Base-by-base conservation (phyloP, 2,888 invertebrate genomes). In the Ditylenchus weischeri region DNA sequence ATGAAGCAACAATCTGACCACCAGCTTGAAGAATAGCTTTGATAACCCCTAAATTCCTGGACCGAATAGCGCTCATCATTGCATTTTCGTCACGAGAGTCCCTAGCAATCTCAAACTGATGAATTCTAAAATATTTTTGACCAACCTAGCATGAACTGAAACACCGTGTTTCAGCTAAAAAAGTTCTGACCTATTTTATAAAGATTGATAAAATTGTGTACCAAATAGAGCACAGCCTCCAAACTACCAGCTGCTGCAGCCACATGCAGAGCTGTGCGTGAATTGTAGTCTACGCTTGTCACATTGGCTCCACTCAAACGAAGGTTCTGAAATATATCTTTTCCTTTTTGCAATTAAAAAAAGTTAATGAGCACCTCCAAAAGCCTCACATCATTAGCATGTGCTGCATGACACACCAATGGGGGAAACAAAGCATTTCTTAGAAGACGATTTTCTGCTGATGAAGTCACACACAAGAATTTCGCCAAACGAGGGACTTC, bases 231-330 rank as follows among this genome's bases (percentile, higher is more conserved):
- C 0, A 91, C 90, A 0, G 90, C 86, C 0, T 86, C 82, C 0
- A 87, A 73, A 68, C 90, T 88, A 0, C 91, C 91, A 73, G 89
- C 87, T 61, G 88, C 85, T 48, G 90, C 89, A 0, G 92, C 91
- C 66, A 91, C 87, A 79, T 93, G 92, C 0, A 93, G 85, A 0
- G 91, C 89, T 0, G 91, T 91, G 68, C 90, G 87, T 38, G 88
- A 87, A 83, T 91, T 91, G 29, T 89, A 88, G 83, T 91, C 90
- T 4, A 87, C 86, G 0, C 88, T 87, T 10, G 90, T 89, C 3
- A 91, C 86, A 80, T 91, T 89, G 0, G 90, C 90, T 0, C 91
- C 91, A 43, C 70, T 74, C 47, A 73, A 35, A 6, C 66, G 61
- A 21, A 78, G 68, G 43, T 67, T 74, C 63, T 67, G 48, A 7